Percentiles rank a stretch among this genome's conserved stretches.
These are phyloP conservation scores for Dione vanillae DNA, from an alignment of 2,888 invertebrate genomes.

Conservation along the genomic window DNA sequence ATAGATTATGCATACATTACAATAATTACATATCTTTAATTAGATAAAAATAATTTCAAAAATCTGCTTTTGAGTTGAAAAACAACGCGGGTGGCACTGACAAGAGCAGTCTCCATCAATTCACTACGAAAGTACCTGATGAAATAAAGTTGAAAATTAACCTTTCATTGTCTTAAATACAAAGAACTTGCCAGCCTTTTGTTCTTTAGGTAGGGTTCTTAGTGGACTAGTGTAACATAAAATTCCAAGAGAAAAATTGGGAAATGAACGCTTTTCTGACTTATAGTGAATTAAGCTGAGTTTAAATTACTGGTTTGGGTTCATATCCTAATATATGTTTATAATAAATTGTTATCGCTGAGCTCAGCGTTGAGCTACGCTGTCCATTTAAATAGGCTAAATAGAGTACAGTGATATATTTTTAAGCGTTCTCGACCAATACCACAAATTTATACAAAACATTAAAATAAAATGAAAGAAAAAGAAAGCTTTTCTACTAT, in stretches of 20 bases:
- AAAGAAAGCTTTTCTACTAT: too few species aligned
- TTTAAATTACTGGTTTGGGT: too few species aligned
- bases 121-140: slow-evolving; percentile 51
- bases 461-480: too few species aligned
- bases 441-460: too few species aligned
- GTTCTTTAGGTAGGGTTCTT: slow-evolving; percentile 55
- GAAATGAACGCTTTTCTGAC: slow-evolving; percentile 6
- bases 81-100: slow-evolving; percentile 28
- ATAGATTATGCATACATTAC: background rate
- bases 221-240: slow-evolving; percentile 41
- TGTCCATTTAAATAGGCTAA: too few species aligned
- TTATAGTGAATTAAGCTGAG: background rate
- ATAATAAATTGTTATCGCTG: too few species aligned
- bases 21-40: slow-evolving; percentile 1
- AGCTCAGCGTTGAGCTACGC: too few species aligned
- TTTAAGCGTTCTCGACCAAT: too few species aligned
- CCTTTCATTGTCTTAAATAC: slow-evolving; percentile 30
- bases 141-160: slow-evolving; percentile 50
- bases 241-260: slow-evolving; percentile 27
- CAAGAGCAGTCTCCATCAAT: slow-evolving; percentile 38
- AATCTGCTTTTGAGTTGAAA: slow-evolving; percentile 17
- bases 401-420: too few species aligned
- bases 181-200: slow-evolving; percentile 67
- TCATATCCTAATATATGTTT: too few species aligned
- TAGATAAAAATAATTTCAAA: slow-evolving; percentile 17